Percentiles rank a stretch among this genome's conserved stretches.
These are phyloP conservation scores for Branchinecta sandiegonensis DNA, from an alignment of 2,888 invertebrate species.

Conservation along the genomic window DNA sequence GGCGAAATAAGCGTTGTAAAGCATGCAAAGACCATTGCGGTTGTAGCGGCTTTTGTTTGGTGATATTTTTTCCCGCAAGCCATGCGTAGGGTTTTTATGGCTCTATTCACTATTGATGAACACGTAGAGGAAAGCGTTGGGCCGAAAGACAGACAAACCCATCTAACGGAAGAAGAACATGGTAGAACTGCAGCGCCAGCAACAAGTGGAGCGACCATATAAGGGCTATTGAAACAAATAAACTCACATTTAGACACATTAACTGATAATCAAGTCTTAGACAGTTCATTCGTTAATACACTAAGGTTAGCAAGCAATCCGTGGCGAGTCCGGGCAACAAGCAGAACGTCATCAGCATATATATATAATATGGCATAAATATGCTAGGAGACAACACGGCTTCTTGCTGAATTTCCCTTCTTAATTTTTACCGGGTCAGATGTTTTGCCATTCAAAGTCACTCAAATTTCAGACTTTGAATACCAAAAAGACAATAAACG, in stretches of 20 bases:
- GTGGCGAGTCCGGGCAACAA: conserved; percentile 8
- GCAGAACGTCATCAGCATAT: background rate
- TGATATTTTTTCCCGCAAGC: no score
- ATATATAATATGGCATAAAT: no score
- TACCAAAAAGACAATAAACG: background rate
- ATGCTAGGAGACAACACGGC: no score
- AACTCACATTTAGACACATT: no score
- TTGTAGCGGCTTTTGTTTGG: no score
- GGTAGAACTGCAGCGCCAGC: conserved; percentile 4
- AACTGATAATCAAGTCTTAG: no score
- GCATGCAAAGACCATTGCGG: no score
- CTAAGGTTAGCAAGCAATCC: background rate
- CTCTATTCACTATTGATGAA: background rate
- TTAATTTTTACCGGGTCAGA: background rate
- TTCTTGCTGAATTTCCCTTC: background rate
- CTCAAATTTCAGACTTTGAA: background rate
- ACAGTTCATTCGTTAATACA: no score
- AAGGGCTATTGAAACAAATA: background rate
- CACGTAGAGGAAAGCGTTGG: background rate
- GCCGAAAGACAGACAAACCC: background rate
- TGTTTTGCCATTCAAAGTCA: background rate
- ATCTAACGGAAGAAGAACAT: background rate
- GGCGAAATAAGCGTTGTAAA: no score
- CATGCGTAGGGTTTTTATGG: no score
- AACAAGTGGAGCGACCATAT: background rate